Percentiles rank a stretch among this genome's conserved stretches.
Evolutionary conservation across 35 echinoderm and acorn worm genomes (phyloP).

Genomic region (Ptychodera flava): DNA sequence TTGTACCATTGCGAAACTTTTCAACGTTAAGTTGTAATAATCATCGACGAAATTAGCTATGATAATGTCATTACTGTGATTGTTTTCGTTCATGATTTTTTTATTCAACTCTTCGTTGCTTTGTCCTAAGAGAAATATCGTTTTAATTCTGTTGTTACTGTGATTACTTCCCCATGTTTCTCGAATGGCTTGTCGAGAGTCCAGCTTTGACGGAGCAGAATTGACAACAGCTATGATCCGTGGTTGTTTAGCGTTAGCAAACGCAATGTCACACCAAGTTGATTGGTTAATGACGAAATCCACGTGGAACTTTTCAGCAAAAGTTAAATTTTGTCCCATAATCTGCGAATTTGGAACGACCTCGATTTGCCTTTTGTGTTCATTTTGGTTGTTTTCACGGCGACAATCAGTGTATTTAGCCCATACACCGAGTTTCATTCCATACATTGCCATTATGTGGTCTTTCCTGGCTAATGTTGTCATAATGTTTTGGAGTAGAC

Average conservation of each 20-base stretch:
- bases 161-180: neutral
- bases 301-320: neutral
- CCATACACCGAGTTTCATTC: neutral
- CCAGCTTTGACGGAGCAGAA: neutral
- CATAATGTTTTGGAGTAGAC: neutral
- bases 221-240: neutral
- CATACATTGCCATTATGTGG: neutral
- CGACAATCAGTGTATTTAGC: neutral
- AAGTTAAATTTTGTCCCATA: neutral
- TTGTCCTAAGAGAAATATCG: neutral
- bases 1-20: neutral
- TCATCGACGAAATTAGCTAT: neutral
- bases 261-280: neutral
- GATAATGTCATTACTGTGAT: neutral
- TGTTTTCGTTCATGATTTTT: neutral
- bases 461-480: neutral
- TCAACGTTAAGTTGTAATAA: neutral
- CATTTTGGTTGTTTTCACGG: neutral
- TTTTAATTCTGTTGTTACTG: neutral
- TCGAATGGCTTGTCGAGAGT: neutral
- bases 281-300: neutral
- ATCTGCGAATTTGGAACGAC: neutral
- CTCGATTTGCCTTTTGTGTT: neutral
- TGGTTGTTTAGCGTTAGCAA: neutral
- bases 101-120: neutral